Percentiles rank a stretch among this genome's conserved stretches.
These are phyloP conservation scores for Temnothorax nylanderi DNA, from an alignment of 1,140 invertebrate species.

Conservation along the genomic window DNA sequence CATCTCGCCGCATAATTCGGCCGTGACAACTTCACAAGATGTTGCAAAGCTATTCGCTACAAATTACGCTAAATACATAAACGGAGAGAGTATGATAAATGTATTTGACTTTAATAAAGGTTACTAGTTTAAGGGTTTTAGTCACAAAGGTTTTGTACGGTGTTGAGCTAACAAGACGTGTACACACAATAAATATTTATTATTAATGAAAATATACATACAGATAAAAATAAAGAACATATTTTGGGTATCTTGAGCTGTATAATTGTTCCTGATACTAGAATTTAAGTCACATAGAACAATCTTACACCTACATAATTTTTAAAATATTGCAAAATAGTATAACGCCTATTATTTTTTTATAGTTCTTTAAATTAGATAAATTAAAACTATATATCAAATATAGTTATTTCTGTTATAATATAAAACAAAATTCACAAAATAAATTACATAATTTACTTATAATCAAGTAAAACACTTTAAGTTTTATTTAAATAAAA, in stretches of 20 bases:
- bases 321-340: not conserved
- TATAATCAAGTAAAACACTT: not conserved
- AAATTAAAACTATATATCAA: not conserved
- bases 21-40: slow-evolving; percentile 80
- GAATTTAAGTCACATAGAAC: not conserved
- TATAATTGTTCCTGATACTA: not conserved
- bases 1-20: slow-evolving; percentile 87
- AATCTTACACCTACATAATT: slow-evolving; percentile 24
- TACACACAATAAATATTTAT: slow-evolving; percentile 34
- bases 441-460: not conserved
- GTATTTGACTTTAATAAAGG: slow-evolving; percentile 71
- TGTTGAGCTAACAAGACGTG: not conserved
- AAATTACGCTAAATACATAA: slow-evolving; percentile 81
- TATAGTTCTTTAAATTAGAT: not conserved
- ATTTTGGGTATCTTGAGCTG: not conserved
- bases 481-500: slow-evolving; percentile 13
- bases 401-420: not conserved
- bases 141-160: not conserved
- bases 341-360: not conserved
- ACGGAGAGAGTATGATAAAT: slow-evolving; percentile 71
- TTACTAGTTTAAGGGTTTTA: slow-evolving; percentile 69
- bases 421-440: not conserved
- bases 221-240: slow-evolving; percentile 10
- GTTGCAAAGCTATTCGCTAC: slow-evolving; percentile 82
- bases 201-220: slow-evolving; percentile 32